These are phyloP conservation scores for Archips xylosteana DNA, from an alignment of 2,888 invertebrate species.

Conservation along the genomic window DNA sequence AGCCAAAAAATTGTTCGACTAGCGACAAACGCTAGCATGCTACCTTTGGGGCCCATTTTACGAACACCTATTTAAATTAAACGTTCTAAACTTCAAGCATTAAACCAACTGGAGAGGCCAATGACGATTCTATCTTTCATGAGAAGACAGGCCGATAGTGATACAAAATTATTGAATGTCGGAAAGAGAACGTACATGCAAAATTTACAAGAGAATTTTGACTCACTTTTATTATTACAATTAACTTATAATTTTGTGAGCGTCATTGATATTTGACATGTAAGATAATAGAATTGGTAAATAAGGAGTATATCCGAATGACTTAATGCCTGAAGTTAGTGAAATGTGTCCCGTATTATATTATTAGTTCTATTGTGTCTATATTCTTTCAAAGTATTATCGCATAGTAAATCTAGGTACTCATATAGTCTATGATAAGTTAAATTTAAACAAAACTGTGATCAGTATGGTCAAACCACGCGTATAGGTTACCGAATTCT, in stretches of 20 bases:
- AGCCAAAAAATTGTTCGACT: not conserved
- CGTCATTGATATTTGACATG: too few relatives aligned
- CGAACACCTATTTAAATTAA: not conserved
- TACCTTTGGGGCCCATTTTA: not conserved
- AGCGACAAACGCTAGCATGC: not conserved
- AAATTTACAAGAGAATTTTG: too few relatives aligned
- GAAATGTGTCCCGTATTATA: not conserved
- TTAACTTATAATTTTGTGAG: too few relatives aligned
- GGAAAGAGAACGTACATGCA: too few relatives aligned
- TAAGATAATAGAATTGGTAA: too few relatives aligned
- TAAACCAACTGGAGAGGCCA: not conserved
- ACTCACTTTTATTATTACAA: too few relatives aligned
- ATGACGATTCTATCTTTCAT: too few relatives aligned
- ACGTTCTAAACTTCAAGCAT: not conserved
- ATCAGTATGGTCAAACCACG: slow-evolving; percentile 66
- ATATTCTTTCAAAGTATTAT: slow-evolving; percentile 10
- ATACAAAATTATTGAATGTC: too few relatives aligned
- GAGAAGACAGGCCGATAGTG: too few relatives aligned
- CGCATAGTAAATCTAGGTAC: slow-evolving; percentile 28
- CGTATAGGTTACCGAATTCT: slow-evolving; percentile 49
- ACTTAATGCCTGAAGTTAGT: not conserved
- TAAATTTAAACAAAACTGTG: slow-evolving; percentile 62
- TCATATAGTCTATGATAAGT: slow-evolving; percentile 68
- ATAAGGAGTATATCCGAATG: not conserved
- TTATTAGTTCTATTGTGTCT: not conserved